Evolutionary conservation across 2,797 vertebrate species (phyloP), one percentile per base, ranked within the genome.

Genomic region (Poeciliopsis turneri): DNA sequence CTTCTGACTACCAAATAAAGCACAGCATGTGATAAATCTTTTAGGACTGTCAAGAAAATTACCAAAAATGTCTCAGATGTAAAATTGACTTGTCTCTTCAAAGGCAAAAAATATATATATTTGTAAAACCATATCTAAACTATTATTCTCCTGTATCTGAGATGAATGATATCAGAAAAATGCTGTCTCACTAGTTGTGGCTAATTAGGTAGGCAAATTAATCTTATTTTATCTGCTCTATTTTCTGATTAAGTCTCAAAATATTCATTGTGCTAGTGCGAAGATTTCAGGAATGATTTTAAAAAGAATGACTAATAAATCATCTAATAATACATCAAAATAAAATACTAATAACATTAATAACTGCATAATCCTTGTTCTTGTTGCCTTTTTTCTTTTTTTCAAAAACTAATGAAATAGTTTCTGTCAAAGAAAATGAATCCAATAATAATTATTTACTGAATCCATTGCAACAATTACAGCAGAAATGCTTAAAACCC

Each of bases 401-500:
- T 23, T 43, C 46, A n/a, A 45, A 30, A 7, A 30, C 7, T 59
- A n/a, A 57, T 53, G 8, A 25, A 74, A 33, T 33, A 5, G 16
- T 43, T 30, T 23, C 36, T n/a, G 72, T 16, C 39, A 41, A 41
- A 28, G 4, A 45, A 59, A 59, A 46, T 13, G 28, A 74, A 77
- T 59, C 28, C 49, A 55, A 72, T 5, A 55, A 55, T 5, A 49
- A 64, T 9, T 61, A 45, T 72, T 80, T 23, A 49, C 28, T 71
- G 28, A 72, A 73, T 0, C 10, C 45, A 77, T 74, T 41, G 30
- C 72, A 72, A 61, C 45, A 81, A 46, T 75, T 81, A 73, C 51
- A 46, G 39, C 1, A 79, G 53, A 75, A 74, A 49, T 10, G 36
- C 30, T 74, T 6, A 55, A 5, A 68, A 13, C 15, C 18, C 75